These are phyloP conservation scores for Xiphorhynchus elegans DNA, from an alignment of 2,113 vertebrate species.

Conservation along the genomic window DNA sequence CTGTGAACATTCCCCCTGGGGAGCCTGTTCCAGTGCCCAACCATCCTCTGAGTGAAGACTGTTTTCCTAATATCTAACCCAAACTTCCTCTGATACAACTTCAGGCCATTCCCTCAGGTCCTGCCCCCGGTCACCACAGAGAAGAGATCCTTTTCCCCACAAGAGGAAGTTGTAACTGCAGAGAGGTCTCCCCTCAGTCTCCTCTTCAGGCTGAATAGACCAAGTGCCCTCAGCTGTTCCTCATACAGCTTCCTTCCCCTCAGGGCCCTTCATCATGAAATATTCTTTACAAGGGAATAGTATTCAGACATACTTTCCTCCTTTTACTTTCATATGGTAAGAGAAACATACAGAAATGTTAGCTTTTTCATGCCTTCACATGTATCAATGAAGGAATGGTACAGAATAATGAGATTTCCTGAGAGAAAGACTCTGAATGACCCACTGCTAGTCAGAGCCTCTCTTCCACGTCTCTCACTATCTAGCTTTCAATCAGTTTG, in stretches of 20 bases:
- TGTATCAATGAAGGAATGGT: background rate
- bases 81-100: background rate
- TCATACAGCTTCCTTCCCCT: background rate
- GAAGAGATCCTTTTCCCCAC: background rate
- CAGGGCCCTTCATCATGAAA: background rate
- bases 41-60: background rate
- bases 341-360: background rate
- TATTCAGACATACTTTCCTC: background rate
- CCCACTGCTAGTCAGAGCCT: background rate
- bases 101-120: background rate
- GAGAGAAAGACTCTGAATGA: background rate
- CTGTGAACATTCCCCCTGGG: background rate
- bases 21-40: background rate
- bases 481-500: conserved; percentile 3
- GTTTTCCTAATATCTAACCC: background rate
- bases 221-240: background rate
- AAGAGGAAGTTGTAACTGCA: background rate
- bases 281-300: background rate
- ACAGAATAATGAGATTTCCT: background rate
- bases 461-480: background rate
- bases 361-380: background rate
- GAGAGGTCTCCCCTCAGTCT: background rate
- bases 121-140: background rate
- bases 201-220: background rate
- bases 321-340: background rate